Conservation (phyloP, 2,888 invertebrate species). For the Apodemia mormo region DNA sequence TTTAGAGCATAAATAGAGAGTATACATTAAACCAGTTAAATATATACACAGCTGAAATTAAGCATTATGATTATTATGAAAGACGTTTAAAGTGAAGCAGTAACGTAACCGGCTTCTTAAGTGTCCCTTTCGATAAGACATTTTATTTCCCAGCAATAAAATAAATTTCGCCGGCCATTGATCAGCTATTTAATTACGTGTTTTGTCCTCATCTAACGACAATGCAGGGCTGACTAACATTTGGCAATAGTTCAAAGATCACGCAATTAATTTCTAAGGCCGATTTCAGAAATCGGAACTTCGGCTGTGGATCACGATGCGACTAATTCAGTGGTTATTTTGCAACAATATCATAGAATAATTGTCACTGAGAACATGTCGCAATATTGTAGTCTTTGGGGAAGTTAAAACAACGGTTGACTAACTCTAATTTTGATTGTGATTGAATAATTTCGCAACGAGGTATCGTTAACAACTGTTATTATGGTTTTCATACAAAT, state of each 20-base stretch:
- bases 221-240: slow-evolving; percentile 53
- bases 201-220: slow-evolving; percentile 36
- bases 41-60: not conserved
- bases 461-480: slow-evolving; percentile 66
- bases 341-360: slow-evolving; percentile 62
- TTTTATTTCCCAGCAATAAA: slow-evolving; percentile 26
- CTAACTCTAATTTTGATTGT: slow-evolving; percentile 51
- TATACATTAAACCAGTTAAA: not conserved
- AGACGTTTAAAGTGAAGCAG: not conserved
- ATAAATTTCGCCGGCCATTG: slow-evolving; percentile 37
- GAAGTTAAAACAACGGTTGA: slow-evolving; percentile 56
- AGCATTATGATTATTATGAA: not conserved
- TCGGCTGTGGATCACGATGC: slow-evolving; percentile 67
- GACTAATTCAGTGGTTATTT: slow-evolving; percentile 62
- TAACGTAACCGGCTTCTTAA: not conserved
- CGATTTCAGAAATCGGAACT: slow-evolving; percentile 61
- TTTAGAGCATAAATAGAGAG: not conserved
- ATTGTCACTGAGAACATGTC: slow-evolving; percentile 54
- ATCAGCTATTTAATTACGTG: slow-evolving; percentile 41
- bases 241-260: slow-evolving; percentile 72
- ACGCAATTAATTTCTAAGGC: slow-evolving; percentile 68
- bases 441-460: slow-evolving; percentile 58
- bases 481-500: slow-evolving; percentile 60
- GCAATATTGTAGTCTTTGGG: slow-evolving; percentile 59
- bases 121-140: slow-evolving; percentile 1